Evolutionary conservation across 2,797 vertebrate species (phyloP).

Genomic region (Arctocebus calabarensis): DNA sequence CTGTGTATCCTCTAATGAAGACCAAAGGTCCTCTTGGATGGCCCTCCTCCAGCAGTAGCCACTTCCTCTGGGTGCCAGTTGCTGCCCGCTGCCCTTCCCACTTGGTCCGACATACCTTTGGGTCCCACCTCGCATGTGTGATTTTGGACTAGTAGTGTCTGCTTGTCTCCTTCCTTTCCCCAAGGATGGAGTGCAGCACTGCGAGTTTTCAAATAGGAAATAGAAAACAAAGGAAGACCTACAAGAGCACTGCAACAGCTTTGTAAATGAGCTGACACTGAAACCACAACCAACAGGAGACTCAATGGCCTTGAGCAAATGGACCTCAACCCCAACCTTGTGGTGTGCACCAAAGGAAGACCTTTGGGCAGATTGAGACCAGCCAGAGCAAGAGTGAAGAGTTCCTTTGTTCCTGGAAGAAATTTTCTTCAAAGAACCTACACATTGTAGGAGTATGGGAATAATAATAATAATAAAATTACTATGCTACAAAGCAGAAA

Average conservation of each 20-base stretch:
- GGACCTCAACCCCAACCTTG: no score
- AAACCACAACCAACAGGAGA: no score
- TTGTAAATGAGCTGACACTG: no score
- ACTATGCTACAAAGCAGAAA: background rate
- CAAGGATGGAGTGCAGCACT: background rate
- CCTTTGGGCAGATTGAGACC: no score
- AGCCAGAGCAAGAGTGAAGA: no score
- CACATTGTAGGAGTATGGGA: background rate
- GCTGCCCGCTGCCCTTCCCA: background rate
- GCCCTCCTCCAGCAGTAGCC: background rate
- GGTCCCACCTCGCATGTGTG: conserved; percentile 9
- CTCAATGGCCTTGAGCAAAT: no score
- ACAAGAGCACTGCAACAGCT: no score
- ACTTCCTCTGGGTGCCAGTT: background rate
- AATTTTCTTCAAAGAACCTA: conserved; percentile 51
- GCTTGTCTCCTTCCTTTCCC: background rate
- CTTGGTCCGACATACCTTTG: background rate
- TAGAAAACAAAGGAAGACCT: background rate
- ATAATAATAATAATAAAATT: background rate
- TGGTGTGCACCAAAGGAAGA: no score
- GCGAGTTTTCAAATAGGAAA: conserved; percentile 8
- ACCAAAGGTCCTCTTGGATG: background rate
- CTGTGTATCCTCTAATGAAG: background rate
- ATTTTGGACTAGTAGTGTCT: background rate
- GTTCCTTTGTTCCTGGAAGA: background rate